Conservation (phyloP, 2,888 invertebrate genomes). For the Dione juno region DNA sequence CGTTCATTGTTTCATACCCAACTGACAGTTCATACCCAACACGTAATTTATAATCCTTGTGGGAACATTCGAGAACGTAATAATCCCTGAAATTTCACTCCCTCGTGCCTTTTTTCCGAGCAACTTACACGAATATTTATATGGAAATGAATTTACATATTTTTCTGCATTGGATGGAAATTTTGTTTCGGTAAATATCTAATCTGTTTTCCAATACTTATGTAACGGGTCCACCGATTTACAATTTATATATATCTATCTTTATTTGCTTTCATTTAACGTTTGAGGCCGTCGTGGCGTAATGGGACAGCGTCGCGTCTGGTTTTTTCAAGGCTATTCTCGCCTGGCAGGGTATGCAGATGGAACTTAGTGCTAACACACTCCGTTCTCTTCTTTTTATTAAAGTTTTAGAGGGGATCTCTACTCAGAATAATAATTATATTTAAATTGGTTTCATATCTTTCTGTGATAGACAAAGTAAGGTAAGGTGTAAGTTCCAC, state of each 20-base stretch:
- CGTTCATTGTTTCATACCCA: conserved; percentile 55
- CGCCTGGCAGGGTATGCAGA: not conserved
- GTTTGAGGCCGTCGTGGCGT: too few species aligned
- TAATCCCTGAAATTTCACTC: conserved; percentile 64
- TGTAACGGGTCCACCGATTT: not conserved
- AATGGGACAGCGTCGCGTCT: too few species aligned
- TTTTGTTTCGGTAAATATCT: conserved; percentile 24
- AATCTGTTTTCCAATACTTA: conserved; percentile 32
- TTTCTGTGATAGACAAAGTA: too few species aligned
- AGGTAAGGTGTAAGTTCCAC: too few species aligned
- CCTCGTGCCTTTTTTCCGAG: conserved; percentile 63
- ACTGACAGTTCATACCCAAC: conserved; percentile 60
- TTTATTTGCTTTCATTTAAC: not conserved
- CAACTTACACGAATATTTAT: conserved; percentile 54
- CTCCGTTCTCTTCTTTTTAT: not conserved
- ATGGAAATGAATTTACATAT: conserved; percentile 46
- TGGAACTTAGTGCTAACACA: not conserved
- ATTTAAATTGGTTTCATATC: too few species aligned
- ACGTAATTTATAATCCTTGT: conserved; percentile 67
- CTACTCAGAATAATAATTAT: too few species aligned
- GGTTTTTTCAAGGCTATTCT: too few species aligned
- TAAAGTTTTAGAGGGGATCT: too few species aligned
- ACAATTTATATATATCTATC: not conserved
- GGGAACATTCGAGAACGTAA: conserved; percentile 63
- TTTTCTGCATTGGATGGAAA: conserved; percentile 19